Conservation (phyloP, 2,797 vertebrate species). For the Hoplostethus mediterraneus region DNA sequence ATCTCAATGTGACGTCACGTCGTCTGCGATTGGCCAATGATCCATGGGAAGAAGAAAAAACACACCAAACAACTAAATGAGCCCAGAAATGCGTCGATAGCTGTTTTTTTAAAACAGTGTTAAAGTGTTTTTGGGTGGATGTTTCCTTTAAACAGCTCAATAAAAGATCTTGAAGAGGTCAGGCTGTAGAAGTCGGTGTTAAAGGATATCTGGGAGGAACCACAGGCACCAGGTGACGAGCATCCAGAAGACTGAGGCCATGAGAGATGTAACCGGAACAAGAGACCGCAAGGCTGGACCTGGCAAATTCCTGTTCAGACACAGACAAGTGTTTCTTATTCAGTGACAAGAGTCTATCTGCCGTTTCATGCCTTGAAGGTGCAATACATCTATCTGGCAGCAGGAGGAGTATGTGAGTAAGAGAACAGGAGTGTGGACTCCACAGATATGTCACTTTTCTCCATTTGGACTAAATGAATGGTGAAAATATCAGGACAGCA, state of each 20-base stretch:
- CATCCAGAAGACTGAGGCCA: constrained; percentile 95
- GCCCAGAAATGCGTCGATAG: too few species aligned
- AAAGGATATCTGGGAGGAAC: constrained; percentile 98
- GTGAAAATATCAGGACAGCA: neutral
- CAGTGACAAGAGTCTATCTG: neutral
- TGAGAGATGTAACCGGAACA: constrained; percentile 85
- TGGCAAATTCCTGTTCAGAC: constrained; percentile 83
- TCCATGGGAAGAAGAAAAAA: too few species aligned
- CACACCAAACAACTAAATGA: too few species aligned
- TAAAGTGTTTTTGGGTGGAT: neutral
- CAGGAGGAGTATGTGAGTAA: neutral
- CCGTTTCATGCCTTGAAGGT: neutral
- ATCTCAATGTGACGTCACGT: too few species aligned
- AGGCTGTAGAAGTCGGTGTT: neutral
- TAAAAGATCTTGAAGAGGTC: neutral
- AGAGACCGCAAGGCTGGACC: constrained; percentile 81
- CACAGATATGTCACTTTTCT: neutral
- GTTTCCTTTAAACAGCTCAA: neutral
- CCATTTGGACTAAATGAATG: neutral
- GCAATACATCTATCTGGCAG: neutral
- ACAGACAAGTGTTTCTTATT: constrained; percentile 7
- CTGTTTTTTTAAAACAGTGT: too few species aligned
- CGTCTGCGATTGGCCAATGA: too few species aligned
- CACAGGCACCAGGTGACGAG: constrained; percentile 91
- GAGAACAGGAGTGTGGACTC: neutral